Base-by-base conservation (phyloP, 2,888 invertebrate species). In the Endotricha flammealis region DNA sequence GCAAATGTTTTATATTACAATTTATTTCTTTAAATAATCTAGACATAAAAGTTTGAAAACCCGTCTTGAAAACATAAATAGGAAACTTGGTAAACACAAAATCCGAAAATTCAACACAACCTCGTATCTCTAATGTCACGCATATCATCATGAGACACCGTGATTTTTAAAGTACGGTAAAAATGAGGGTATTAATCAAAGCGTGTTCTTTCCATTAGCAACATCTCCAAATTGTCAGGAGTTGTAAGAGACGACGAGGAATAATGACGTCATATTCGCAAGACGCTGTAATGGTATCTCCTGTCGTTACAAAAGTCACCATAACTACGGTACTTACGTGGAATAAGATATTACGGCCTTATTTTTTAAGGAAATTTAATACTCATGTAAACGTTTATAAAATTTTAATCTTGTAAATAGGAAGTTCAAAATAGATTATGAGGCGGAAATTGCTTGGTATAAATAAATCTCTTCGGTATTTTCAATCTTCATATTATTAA, bases 141-240 rank as follows among this genome's bases (percentile, higher is more conserved):
- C n/a, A n/a, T n/a, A n/a, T n/a, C n/a, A n/a, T n/a, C n/a, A n/a
- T n/a, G n/a, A n/a, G n/a, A 51, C 13, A 31, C 17, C 27, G 40
- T 44, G 57, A 61, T 66, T 73, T 74, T 74, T 69, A 73, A 74
- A 72, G 56, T 59, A 58, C 44, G 66, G 64, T 62, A 57, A 59
- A 62, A 70, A 71, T 59, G 68, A 66, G 64, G 51, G 44, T 34
- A 80, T 80, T 79, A 80, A 78, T 83, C 76, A 82, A 80, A 71
- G 74, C 68, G 71, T 76, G 75, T 79, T 79, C 75, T 70, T 79
- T 74, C 71, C 81, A 81, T 85, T 83, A 81, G 72, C 65, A 66
- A 52, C 75, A 66, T 79, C 79, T 80, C 76, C 76, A 80, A n/a
- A 80, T 79, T 82, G 80, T 76, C 65, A 62, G n/a, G 63, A 59